Base-by-base conservation (phyloP, 2,113 vertebrate species). In the Ascaphus truei region DNA sequence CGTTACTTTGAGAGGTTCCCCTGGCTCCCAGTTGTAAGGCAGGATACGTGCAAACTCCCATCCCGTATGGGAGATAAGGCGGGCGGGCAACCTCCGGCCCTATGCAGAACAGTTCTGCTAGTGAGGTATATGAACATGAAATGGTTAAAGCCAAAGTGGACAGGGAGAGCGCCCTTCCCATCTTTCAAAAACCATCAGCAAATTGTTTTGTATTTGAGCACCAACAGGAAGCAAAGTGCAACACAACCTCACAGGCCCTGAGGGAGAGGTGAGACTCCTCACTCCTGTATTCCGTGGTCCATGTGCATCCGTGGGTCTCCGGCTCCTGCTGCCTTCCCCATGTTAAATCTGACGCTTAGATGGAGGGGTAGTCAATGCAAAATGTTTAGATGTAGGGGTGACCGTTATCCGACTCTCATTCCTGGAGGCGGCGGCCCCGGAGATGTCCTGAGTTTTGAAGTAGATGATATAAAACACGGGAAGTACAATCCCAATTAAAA, bases 381-480 rank as follows among this genome's bases (percentile, higher is more conserved):
- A n/a, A n/a, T 2, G 22, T 7, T 31, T 25, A 31, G 4, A 51
- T n/a, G n/a, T 13, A 8, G 18, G 1, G 7, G 43, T 22, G 53
- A 12, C 8, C 20, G 10, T 12, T 39, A 57, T 61, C 9, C 25
- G 0, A 23, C 41, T 61, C 7, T 8, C 7, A 27, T 84, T 88
- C 62, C 71, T 53, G 50, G 39, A 34, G 13, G 51, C 41, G 16
- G 76, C 33, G 25, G 62, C 59, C n/a, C 80, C 75, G 5, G 51
- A 77, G 0, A 56, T 72, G 29, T 79, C 85, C 66, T 93, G 93
- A 0, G 89, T 92, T 87, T 94, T 98, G 73, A 93, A 94, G 76
- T 96, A 98, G 77, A 98, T 90, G 0, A 96, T 82, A 68, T 97
- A 99, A 84, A 98, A 96, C 18, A 99, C 83, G 0, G 96, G 96